Evolutionary conservation across 2,113 vertebrate genomes (phyloP), one percentile per base, ranked within the genome.

Genomic region (Saguinus imperator): DNA sequence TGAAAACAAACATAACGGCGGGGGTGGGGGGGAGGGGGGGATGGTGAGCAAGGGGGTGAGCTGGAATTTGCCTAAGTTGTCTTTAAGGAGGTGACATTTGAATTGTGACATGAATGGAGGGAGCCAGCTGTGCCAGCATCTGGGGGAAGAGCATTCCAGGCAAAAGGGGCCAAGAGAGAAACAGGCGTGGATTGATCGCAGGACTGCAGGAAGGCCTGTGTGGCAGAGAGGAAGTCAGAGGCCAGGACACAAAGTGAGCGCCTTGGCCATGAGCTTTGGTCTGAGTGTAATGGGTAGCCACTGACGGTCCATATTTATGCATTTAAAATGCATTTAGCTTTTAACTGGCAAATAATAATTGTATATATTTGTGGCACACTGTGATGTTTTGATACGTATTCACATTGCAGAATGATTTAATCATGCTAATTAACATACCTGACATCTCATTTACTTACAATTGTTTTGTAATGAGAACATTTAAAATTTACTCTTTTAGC

Each of bases 201-300:
- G 29, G 68, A 43, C 83, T 11, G 43, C 14, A 61, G 43, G 73
- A 61, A 68, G 70, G 7, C 20, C 43, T 4, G 1, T 1, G 8
- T 3, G 35, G 35, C 64, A 40, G 35, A 5, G 27, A 66, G 70
- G 2, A 7, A 21, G 16, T 40, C 21, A 1, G 79, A 93, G 58
- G 21, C 25, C 7, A n/a, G 68, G 76, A 25, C 4, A 4, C 2
- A 0, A 8, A 3, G 18, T n/a, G 1, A 64, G 48, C 3, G 0
- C 25, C 43, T 58, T 6, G 21, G 21, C 48, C 17, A 5, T 55
- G n/a, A 45, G 3, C 14, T 87, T 52, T 21, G 23, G 32, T 87
- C 91, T 94, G n/a, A 81, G 48, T n/a, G 92, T 23, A 20, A 82
- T 35, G 35, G 40, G 32, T 14, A 66, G 72, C 70, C 17, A 32